A percentile compares a stretch with the other conserved stretches of the same genome.
These are phyloP conservation scores for Mystacornis crossleyi DNA, from an alignment of 2,113 vertebrate genomes.

Conservation along the genomic window DNA sequence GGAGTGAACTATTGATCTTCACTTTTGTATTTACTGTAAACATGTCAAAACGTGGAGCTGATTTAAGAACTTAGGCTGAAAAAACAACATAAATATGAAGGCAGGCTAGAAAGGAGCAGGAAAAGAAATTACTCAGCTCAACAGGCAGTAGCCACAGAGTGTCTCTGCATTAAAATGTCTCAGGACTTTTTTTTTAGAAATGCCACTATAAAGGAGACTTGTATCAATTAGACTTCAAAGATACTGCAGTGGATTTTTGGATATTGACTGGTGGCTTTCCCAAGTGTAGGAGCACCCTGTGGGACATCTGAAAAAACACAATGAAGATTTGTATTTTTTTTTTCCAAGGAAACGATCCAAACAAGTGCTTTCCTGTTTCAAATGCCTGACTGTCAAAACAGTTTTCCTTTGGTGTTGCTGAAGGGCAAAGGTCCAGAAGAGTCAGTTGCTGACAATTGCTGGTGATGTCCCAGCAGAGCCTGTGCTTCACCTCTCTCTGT, in stretches of 20 bases:
- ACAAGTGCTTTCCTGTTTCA: constrained; percentile 47
- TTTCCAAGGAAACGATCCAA: constrained; percentile 30
- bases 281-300: background rate
- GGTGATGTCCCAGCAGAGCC: background rate
- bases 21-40: background rate
- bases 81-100: background rate
- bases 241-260: background rate
- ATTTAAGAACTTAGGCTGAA: background rate
- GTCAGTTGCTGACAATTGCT: background rate
- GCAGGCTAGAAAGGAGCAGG: background rate
- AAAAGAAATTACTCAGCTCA: background rate
- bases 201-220: background rate
- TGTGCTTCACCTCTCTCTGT: background rate
- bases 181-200: background rate
- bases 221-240: background rate
- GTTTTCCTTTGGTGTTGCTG: background rate
- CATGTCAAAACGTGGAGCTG: background rate
- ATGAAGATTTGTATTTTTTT: background rate
- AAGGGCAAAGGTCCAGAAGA: background rate
- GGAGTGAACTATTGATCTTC: background rate
- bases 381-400: constrained; percentile 9
- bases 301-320: background rate
- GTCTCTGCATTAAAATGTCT: background rate
- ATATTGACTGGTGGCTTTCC: background rate
- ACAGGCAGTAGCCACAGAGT: background rate